These are phyloP conservation scores for Chymomyza costata DNA, from an alignment of 1,140 invertebrate species.

Conservation along the genomic window DNA sequence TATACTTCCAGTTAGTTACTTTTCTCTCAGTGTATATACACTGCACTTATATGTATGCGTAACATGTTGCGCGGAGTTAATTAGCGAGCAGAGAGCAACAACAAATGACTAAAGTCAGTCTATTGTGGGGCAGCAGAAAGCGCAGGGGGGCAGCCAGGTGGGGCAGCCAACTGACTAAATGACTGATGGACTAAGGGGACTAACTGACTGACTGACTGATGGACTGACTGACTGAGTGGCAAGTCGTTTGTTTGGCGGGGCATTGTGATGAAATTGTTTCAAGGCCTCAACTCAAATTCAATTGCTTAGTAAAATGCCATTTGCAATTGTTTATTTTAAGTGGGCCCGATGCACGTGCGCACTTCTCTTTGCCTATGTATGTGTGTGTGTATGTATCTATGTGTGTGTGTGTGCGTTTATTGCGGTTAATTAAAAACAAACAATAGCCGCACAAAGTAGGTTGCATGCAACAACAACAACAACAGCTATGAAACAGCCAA, in stretches of 20 bases:
- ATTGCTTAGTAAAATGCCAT: constrained; percentile 67
- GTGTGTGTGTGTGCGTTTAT: constrained; percentile 57
- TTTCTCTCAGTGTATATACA: no score
- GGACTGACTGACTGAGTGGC: no score
- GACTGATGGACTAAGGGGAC: no score
- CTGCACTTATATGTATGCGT: no score
- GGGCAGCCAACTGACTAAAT: no score
- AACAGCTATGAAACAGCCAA: constrained; percentile 14
- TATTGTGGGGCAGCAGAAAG: no score
- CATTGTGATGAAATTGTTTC: constrained; percentile 53
- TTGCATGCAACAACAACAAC: constrained; percentile 44
- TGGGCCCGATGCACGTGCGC: constrained; percentile 37
- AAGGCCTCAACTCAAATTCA: constrained; percentile 63
- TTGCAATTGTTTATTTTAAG: constrained; percentile 71
- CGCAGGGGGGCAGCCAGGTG: neutral
- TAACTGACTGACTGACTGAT: neutral
- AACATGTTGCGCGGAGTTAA: constrained; percentile 67
- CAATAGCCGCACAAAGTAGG: constrained; percentile 64
- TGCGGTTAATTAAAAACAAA: constrained; percentile 73
- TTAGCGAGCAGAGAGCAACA: constrained; percentile 38
- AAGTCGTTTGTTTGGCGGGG: constrained; percentile 18
- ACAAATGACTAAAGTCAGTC: no score
- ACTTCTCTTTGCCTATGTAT: neutral
- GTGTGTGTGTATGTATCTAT: constrained; percentile 14
- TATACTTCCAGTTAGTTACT: no score